phyloP scores from a whole-genome alignment of 2,113 vertebrate species.

The Axis porcinus region DNA sequence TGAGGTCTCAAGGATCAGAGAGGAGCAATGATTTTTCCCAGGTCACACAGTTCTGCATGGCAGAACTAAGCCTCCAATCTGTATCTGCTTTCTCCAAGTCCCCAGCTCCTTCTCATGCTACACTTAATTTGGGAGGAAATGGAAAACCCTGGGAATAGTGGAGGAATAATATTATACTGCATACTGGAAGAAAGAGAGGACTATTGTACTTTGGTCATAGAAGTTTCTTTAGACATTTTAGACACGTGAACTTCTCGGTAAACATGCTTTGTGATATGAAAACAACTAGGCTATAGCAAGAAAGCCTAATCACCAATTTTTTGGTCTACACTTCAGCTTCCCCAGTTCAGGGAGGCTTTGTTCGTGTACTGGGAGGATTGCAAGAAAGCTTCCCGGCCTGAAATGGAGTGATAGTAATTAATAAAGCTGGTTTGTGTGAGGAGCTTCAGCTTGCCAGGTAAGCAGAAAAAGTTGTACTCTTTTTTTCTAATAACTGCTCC shows the following conservation, averaged over 20 bases:
- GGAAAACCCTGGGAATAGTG: rapidly evolving
- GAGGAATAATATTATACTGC: not conserved
- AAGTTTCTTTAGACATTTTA: not conserved
- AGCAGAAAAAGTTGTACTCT: not conserved
- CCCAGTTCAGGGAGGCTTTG: not conserved
- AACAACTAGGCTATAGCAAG: not conserved
- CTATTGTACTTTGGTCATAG: rapidly evolving
- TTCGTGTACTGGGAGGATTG: not conserved
- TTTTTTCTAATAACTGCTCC: not conserved
- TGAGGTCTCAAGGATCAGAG: not conserved
- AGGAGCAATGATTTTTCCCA: not conserved
- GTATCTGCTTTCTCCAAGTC: not conserved
- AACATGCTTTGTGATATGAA: not conserved
- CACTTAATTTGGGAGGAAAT: not conserved
- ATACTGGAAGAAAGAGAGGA: not conserved
- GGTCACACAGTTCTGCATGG: not conserved
- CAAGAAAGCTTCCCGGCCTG: not conserved
- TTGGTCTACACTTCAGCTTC: not conserved
- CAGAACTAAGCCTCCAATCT: not conserved
- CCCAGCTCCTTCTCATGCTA: not conserved
- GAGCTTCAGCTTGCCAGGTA: not conserved
- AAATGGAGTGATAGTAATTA: not conserved
- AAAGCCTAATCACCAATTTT: not conserved
- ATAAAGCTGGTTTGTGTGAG: not conserved
- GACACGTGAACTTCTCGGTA: not conserved